These are phyloP conservation scores for Acleris emargana DNA, from an alignment of 2,888 invertebrate species.

Conservation along the genomic window DNA sequence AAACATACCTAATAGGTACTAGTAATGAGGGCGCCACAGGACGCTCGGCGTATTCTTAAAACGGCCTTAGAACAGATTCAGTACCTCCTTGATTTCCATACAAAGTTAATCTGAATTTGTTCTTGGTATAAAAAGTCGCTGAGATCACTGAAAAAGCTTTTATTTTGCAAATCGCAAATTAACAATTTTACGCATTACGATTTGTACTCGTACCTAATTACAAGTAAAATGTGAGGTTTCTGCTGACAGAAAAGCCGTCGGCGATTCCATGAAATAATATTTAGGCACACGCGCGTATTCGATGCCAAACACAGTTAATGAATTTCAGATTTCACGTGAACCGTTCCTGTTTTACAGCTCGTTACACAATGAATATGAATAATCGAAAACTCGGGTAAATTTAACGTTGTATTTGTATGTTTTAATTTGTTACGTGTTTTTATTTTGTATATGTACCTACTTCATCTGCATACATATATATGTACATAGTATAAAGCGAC, in stretches of 20 bases:
- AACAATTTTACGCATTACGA: not conserved
- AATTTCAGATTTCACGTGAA: constrained; percentile 56
- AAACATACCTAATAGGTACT: no score
- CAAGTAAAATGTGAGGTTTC: not conserved
- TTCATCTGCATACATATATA: no score
- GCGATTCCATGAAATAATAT: constrained; percentile 5
- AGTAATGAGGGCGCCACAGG: no score
- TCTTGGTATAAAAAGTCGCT: no score
- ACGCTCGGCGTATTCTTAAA: no score
- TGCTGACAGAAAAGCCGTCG: not conserved
- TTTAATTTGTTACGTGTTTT: no score
- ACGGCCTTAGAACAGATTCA: no score
- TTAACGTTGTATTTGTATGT: not conserved
- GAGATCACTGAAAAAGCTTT: not conserved
- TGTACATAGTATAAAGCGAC: no score
- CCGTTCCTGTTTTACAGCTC: constrained; percentile 58
- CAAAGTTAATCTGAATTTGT: no score
- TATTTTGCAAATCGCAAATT: not conserved
- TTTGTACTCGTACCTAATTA: not conserved
- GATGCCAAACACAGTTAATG: constrained; percentile 53
- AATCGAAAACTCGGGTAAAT: constrained; percentile 48
- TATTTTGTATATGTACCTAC: no score
- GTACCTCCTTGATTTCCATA: no score
- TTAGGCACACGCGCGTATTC: constrained; percentile 34
- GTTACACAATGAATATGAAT: constrained; percentile 63